phyloP scores from a whole-genome alignment of 2,113 vertebrate genomes.

The Zosterops pallidus region DNA sequence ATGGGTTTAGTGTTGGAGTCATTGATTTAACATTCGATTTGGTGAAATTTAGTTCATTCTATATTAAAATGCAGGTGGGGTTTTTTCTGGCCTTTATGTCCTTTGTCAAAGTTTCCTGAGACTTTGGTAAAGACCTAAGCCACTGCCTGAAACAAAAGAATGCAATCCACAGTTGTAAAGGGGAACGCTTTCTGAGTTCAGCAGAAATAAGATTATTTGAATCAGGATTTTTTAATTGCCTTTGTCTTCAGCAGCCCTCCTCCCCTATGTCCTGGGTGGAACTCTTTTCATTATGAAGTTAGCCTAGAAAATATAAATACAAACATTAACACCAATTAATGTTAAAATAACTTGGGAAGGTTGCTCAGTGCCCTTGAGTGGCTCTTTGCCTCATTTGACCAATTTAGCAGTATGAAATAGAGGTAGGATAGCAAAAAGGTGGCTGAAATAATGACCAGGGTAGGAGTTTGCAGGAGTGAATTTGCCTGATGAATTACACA shows the following conservation, averaged over 20 bases:
- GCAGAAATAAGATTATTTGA: neutral
- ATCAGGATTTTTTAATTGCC: neutral
- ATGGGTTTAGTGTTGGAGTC: neutral
- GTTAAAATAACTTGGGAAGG: neutral
- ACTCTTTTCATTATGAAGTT: neutral
- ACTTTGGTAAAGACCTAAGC: neutral
- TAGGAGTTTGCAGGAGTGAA: neutral
- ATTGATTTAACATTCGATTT: neutral
- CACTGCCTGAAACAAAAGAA: neutral
- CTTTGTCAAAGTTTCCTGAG: neutral
- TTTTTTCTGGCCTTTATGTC: neutral
- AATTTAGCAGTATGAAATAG: neutral
- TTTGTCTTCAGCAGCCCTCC: neutral
- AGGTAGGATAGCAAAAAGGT: neutral
- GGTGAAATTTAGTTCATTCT: neutral
- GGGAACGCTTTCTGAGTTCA: neutral
- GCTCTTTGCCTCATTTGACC: neutral
- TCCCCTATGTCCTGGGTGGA: neutral
- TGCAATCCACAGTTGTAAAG: neutral
- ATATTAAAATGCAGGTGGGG: neutral
- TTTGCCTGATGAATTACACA: neutral
- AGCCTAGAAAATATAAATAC: neutral
- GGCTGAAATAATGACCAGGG: neutral
- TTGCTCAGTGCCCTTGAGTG: rapidly evolving
- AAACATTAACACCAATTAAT: neutral